A percentile compares a stretch with the other conserved stretches of the same genome.
phyloP scores from a whole-genome alignment of 2,888 invertebrate species.

The Meloe dianella region DNA sequence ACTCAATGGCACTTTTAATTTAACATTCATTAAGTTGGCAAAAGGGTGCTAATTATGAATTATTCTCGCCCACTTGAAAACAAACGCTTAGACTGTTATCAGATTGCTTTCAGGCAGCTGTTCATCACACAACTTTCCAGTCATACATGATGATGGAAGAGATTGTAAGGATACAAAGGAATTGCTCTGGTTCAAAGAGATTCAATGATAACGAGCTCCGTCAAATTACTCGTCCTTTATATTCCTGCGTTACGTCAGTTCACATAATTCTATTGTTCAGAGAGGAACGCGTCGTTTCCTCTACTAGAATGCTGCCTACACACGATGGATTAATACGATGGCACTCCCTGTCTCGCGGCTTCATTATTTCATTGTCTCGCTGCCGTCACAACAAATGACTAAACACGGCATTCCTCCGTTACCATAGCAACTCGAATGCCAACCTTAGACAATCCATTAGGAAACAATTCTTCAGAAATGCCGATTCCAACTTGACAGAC shows the following conservation, averaged over 20 bases:
- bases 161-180: constrained; percentile 44
- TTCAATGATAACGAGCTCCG: constrained; percentile 54
- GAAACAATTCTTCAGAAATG: constrained; percentile 12
- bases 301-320: constrained; percentile 15
- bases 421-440: neutral
- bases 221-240: constrained; percentile 55
- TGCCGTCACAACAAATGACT: constrained; percentile 31
- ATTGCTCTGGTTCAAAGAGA: constrained; percentile 51
- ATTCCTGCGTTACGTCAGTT: constrained; percentile 51
- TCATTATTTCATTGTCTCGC: constrained; percentile 37
- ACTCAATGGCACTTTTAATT: constrained; percentile 47
- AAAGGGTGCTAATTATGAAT: constrained; percentile 44
- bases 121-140: constrained; percentile 42
- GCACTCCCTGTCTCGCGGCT: constrained; percentile 29
- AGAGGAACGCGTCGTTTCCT: constrained; percentile 26
- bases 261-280: constrained; percentile 53
- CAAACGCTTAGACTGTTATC: constrained; percentile 46
- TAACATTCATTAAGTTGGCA: constrained; percentile 41
- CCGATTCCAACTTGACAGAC: constrained; percentile 7
- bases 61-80: constrained; percentile 40
- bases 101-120: constrained; percentile 43
- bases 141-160: constrained; percentile 39
- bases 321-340: constrained; percentile 36
- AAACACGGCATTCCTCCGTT: constrained; percentile 22
- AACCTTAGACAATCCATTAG: neutral